Conservation (phyloP, 2,888 invertebrate species). For the Agrilus mali region DNA sequence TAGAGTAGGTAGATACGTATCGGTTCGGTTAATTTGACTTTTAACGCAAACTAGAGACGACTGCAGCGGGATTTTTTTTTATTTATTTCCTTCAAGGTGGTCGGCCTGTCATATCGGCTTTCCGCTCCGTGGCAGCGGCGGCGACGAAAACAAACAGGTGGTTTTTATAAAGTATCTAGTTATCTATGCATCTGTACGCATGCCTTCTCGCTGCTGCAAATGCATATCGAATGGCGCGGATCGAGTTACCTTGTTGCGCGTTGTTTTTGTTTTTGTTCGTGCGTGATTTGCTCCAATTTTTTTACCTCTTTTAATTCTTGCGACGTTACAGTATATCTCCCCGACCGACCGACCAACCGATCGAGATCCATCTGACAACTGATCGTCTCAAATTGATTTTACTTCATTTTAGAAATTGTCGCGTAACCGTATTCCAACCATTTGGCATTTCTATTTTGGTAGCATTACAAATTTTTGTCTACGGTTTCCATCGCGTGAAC, state of each 20-base stretch:
- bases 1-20: conserved; percentile 12
- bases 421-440: too few relatives aligned
- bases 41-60: conserved; percentile 20
- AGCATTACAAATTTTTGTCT: too few relatives aligned
- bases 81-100: conserved; percentile 16
- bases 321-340: too few relatives aligned
- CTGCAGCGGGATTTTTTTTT: conserved; percentile 11
- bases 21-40: conserved; percentile 21
- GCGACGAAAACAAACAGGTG: conserved; percentile 17
- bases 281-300: conserved; percentile 5
- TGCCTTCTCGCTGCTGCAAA: conserved; percentile 18
- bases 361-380: too few relatives aligned
- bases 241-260: conserved; percentile 7
- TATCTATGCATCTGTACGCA: conserved; percentile 20
- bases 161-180: conserved; percentile 19
- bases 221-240: conserved; percentile 14
- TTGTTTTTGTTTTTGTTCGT: conserved; percentile 8
- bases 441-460: too few relatives aligned
- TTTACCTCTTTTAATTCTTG: background rate
- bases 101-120: conserved; percentile 17
- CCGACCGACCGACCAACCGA: too few relatives aligned
- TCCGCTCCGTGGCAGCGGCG: conserved; percentile 8
- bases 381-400: too few relatives aligned
- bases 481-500: too few relatives aligned
- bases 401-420: too few relatives aligned